Evolutionary conservation across 1,140 invertebrate genomes (phyloP).

Genomic region (Subanguina moxae): DNA sequence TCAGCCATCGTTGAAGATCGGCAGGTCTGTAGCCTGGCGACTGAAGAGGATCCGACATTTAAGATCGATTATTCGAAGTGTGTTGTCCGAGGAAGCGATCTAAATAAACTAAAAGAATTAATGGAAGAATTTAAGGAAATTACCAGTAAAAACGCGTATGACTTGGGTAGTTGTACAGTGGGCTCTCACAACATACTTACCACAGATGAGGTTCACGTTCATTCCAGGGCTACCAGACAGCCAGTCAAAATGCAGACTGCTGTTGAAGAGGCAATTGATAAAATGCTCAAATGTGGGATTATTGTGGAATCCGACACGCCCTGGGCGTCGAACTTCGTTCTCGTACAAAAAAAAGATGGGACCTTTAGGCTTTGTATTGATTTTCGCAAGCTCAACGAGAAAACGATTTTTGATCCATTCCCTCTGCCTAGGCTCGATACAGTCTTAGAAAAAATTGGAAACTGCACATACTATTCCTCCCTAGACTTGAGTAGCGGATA

Average conservation of each 20-base stretch:
- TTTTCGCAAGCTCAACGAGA: conserved; percentile 8
- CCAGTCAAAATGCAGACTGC: conserved; percentile 1
- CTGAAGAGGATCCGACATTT: too few species aligned
- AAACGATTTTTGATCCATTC: conserved; percentile 5
- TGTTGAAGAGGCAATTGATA: neutral
- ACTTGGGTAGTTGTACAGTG: conserved; percentile 11
- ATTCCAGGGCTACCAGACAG: neutral
- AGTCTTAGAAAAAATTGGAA: conserved; percentile 10
- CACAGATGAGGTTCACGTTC: neutral
- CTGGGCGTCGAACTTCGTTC: neutral
- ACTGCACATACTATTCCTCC: conserved; percentile 12
- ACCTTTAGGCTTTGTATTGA: conserved; percentile 3
- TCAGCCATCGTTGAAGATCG: too few species aligned
- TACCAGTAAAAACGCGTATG: conserved; percentile 13
- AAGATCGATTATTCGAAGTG: neutral
- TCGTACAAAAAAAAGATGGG: conserved; percentile 13
- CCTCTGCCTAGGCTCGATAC: neutral
- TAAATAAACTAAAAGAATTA: neutral
- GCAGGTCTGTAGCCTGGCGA: too few species aligned
- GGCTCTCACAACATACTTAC: conserved; percentile 7
- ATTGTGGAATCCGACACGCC: conserved; percentile 8
- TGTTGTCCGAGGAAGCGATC: neutral
- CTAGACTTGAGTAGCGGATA: conserved; percentile 10
- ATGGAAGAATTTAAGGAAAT: conserved; percentile 11
- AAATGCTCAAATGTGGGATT: neutral